These are phyloP conservation scores for Yponomeuta malinellus DNA, from an alignment of 2,888 invertebrate species.

Conservation along the genomic window DNA sequence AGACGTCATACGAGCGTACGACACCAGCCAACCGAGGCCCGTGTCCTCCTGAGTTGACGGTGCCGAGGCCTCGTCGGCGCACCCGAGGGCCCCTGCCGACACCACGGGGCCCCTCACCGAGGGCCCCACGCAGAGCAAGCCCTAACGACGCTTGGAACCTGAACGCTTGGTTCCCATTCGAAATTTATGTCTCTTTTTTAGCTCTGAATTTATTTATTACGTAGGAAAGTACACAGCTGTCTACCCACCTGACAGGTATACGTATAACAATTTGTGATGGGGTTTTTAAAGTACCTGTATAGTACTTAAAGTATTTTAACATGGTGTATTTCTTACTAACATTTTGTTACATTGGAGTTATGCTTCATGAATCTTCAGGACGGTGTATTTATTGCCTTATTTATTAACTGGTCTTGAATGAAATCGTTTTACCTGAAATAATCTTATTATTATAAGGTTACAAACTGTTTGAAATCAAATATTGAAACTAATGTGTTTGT, in stretches of 20 bases:
- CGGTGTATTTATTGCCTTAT: background rate
- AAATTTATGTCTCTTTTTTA: constrained; percentile 9
- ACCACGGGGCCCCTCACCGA: background rate
- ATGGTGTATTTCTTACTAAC: background rate
- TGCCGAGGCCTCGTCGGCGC: background rate
- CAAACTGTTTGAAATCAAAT: background rate
- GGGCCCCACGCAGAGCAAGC: background rate
- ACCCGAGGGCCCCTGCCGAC: background rate
- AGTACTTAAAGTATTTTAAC: background rate
- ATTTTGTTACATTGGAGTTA: background rate
- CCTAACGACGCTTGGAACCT: background rate
- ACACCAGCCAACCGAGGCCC: constrained; percentile 91
- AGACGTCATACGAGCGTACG: constrained; percentile 96
- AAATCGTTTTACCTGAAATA: background rate
- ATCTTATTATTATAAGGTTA: background rate
- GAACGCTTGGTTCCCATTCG: constrained; percentile 6
- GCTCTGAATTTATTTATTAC: constrained; percentile 1
- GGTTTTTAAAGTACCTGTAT: background rate
- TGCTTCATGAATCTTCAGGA: background rate
- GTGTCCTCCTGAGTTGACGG: constrained; percentile 78
- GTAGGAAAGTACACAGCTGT: background rate
- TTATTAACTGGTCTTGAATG: background rate
- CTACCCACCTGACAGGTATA: background rate
- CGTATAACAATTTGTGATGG: background rate
- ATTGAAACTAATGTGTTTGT: background rate